Percentiles rank a stretch among this genome's conserved stretches.
These are phyloP conservation scores for Sebastolobus altivelis DNA, from an alignment of 2,797 vertebrate species.

Conservation along the genomic window DNA sequence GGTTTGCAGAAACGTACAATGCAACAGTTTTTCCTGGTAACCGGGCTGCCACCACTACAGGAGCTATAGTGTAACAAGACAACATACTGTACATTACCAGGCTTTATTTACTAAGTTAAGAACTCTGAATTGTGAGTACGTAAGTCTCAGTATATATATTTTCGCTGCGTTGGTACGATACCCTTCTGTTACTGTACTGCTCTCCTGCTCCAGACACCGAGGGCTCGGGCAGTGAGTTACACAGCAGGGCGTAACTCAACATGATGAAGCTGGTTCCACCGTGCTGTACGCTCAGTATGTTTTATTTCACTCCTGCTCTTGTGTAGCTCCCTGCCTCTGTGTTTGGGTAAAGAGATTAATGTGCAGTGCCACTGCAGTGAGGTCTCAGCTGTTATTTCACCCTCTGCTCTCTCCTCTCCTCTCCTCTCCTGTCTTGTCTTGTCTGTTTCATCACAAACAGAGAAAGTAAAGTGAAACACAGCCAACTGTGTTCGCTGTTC, in stretches of 20 bases:
- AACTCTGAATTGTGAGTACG: not conserved
- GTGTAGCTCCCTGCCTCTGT: slow-evolving; percentile 31
- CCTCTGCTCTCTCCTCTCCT: no score
- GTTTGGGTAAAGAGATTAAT: slow-evolving; percentile 63
- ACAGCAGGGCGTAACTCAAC: slow-evolving; percentile 12
- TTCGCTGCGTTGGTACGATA: no score
- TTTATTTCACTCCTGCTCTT: slow-evolving; percentile 13
- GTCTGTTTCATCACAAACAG: slow-evolving; percentile 28
- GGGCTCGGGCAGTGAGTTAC: not conserved
- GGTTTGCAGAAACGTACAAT: no score
- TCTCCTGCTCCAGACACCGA: not conserved
- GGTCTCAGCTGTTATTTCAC: slow-evolving; percentile 41
- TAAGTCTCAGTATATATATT: not conserved
- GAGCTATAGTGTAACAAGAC: no score
- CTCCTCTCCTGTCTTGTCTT: slow-evolving; percentile 13
- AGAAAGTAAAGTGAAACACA: slow-evolving; percentile 27
- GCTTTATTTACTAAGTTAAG: not conserved
- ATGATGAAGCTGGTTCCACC: slow-evolving; percentile 25
- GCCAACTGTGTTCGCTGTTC: slow-evolving; percentile 11
- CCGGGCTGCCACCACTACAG: not conserved
- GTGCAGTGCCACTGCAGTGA: slow-evolving; percentile 12
- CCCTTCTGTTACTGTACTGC: no score
- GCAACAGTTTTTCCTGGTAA: no score
- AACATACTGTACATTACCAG: not conserved
- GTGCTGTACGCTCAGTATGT: not conserved